phyloP scores from a whole-genome alignment of 2,113 vertebrate species.

The Otocyon megalotis region DNA sequence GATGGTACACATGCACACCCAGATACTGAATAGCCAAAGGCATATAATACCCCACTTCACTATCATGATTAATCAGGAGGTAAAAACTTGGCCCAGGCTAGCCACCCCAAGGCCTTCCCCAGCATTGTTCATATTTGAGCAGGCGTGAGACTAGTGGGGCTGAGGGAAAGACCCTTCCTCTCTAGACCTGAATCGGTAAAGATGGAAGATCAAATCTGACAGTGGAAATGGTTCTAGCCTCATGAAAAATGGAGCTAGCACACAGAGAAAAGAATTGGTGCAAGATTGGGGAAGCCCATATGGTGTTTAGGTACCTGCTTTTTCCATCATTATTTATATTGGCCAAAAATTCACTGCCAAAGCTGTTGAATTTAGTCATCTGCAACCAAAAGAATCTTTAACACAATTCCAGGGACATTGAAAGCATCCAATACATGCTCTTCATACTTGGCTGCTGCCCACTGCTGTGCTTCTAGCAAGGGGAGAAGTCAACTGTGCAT shows the following conservation, averaged over 20 bases:
- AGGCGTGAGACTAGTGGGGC: too few species aligned
- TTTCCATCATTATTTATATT: background rate
- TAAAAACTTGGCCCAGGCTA: background rate
- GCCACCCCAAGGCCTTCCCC: background rate
- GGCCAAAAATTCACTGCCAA: background rate
- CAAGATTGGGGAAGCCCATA: background rate
- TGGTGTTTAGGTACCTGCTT: background rate
- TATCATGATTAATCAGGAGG: background rate
- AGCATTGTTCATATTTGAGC: background rate
- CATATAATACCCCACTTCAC: background rate
- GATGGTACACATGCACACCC: background rate
- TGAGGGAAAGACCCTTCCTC: background rate
- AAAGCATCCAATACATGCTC: background rate
- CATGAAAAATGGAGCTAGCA: background rate
- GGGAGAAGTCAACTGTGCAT: background rate
- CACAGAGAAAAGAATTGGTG: background rate
- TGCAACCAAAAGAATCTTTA: background rate
- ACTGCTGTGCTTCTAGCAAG: constrained; percentile 10
- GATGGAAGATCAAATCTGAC: background rate
- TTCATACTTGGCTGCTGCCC: background rate
- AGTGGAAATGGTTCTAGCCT: background rate
- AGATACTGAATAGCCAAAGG: background rate
- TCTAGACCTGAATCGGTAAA: background rate
- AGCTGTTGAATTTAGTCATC: background rate
- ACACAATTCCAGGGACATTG: background rate